Percentiles rank a stretch among this genome's conserved stretches.
Evolutionary conservation across 2,797 vertebrate species (phyloP).

Genomic region (Spheniscus humboldti): DNA sequence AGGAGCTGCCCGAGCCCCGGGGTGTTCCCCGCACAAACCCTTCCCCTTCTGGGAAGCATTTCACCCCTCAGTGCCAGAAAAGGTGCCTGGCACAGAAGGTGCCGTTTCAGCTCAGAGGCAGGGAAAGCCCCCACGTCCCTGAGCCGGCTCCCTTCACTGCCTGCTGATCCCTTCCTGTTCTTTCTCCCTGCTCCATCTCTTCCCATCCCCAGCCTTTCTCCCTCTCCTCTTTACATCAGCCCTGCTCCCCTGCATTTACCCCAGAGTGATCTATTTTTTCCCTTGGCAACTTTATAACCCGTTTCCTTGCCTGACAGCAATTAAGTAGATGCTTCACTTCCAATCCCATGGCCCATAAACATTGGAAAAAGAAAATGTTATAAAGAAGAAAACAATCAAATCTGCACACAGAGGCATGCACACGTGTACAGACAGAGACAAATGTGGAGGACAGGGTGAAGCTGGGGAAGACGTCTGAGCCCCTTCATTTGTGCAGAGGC

Average conservation of each 20-base stretch:
- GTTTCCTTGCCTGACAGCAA: conserved; percentile 49
- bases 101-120: background rate
- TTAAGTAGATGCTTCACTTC: conserved; percentile 46
- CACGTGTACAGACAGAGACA: background rate
- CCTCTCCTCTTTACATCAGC: background rate
- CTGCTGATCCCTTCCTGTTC: background rate
- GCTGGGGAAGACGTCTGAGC: rapidly evolving
- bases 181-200: background rate
- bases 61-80: background rate
- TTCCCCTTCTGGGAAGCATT: background rate
- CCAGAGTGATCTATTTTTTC: conserved; percentile 38
- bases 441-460: rapidly evolving
- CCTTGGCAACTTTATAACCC: conserved; percentile 56
- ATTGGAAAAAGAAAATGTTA: background rate
- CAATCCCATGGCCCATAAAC: conserved; percentile 55
- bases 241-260: conserved; percentile 8
- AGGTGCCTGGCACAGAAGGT: background rate
- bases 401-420: background rate
- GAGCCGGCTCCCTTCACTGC: background rate
- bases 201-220: background rate
- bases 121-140: rapidly evolving
- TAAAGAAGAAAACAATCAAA: background rate
- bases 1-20: background rate
- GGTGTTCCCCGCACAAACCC: background rate
- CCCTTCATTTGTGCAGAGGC: background rate